These are phyloP conservation scores for Danio tinwini DNA, from an alignment of 2,797 vertebrate species.

Conservation along the genomic window DNA sequence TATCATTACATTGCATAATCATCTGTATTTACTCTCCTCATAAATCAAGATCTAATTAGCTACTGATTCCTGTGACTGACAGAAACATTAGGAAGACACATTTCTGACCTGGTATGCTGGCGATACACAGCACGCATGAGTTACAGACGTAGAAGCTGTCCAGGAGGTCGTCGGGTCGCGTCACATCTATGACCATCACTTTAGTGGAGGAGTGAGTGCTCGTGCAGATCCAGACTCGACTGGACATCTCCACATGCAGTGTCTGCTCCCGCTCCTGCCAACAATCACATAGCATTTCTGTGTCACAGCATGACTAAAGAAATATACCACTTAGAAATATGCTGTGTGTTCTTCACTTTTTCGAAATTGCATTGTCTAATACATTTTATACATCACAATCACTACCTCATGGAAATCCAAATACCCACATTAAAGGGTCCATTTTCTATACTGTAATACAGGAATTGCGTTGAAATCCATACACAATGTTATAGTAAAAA, in stretches of 20 bases:
- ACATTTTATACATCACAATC: not conserved
- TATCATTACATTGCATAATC: too few relatives aligned
- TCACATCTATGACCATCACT: constrained; percentile 93
- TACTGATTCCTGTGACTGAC: not conserved
- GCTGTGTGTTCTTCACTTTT: not conserved
- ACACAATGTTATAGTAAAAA: not conserved
- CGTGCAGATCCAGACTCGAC: constrained; percentile 95
- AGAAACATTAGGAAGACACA: too few relatives aligned
- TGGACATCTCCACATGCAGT: constrained; percentile 79
- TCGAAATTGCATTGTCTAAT: too few relatives aligned
- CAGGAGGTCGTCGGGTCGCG: constrained; percentile 91
- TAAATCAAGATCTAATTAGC: not conserved
- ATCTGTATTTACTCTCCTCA: not conserved
- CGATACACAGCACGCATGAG: constrained; percentile 94
- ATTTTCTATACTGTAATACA: not conserved
- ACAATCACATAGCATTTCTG: not conserved
- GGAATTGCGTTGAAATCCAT: not conserved
- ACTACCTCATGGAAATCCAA: not conserved
- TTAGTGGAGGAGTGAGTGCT: constrained; percentile 96
- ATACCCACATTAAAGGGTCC: not conserved
- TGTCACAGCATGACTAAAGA: too few relatives aligned
- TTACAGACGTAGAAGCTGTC: constrained; percentile 98
- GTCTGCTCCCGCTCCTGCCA: constrained; percentile 74
- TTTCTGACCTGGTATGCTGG: constrained; percentile 92
- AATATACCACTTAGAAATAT: too few relatives aligned